Conservation (phyloP, 1,140 invertebrate genomes). For the Catajapyx aquilonaris region DNA sequence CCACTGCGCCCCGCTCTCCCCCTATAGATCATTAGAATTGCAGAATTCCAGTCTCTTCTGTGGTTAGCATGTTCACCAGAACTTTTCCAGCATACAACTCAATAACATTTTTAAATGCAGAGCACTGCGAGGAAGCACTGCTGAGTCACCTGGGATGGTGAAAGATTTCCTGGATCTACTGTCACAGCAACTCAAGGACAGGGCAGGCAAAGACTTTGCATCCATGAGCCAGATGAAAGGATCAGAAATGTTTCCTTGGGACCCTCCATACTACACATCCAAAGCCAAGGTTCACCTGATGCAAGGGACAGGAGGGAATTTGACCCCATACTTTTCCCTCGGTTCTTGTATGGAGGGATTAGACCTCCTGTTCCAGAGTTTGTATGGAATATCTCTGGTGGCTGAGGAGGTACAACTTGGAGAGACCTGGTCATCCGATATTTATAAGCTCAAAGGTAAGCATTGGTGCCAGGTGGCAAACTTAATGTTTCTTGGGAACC, state of each 20-base stretch:
- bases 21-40: no score
- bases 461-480: slow-evolving; percentile 1
- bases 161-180: slow-evolving; percentile 55
- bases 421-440: slow-evolving; percentile 65
- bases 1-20: no score
- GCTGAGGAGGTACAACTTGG: slow-evolving; percentile 44
- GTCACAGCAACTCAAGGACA: slow-evolving; percentile 38
- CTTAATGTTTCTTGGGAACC: no score
- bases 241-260: slow-evolving; percentile 50
- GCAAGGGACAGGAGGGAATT: slow-evolving; percentile 40
- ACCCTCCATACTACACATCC: slow-evolving; percentile 56
- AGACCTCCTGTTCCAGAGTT: slow-evolving; percentile 53
- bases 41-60: no score
- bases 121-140: slow-evolving; percentile 67
- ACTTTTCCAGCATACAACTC: no score
- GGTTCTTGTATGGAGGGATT: slow-evolving; percentile 92
- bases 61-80: no score
- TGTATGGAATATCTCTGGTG: slow-evolving; percentile 60
- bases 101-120: no score
- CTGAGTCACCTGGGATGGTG: slow-evolving; percentile 56
- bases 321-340: slow-evolving; percentile 76
- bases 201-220: slow-evolving; percentile 44
- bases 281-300: slow-evolving; percentile 47
- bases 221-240: slow-evolving; percentile 53
- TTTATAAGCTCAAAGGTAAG: slow-evolving; percentile 61